phyloP scores from a whole-genome alignment of 2,113 vertebrate species.

The Odocoileus virginianus region DNA sequence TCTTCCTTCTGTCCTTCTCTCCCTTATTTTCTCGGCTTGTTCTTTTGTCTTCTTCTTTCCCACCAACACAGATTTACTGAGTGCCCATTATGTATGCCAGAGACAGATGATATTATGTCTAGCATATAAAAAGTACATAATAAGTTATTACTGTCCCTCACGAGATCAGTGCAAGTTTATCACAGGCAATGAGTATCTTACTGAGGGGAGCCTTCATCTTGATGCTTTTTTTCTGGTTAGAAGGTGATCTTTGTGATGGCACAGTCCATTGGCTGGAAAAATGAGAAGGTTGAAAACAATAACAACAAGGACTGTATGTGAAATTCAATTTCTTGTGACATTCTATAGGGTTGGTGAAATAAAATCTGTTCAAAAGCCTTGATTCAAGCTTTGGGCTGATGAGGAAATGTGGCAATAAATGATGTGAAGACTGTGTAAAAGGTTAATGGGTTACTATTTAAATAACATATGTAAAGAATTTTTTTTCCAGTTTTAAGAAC shows the following conservation, averaged over 20 bases:
- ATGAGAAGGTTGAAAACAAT: not conserved
- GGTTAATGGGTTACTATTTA: slow-evolving; percentile 73
- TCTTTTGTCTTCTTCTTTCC: not conserved
- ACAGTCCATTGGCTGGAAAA: not conserved
- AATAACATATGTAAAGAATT: slow-evolving; percentile 46
- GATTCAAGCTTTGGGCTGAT: slow-evolving; percentile 42
- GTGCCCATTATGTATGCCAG: not conserved
- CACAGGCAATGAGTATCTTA: not conserved
- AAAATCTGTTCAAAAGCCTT: not conserved
- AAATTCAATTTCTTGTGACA: not conserved
- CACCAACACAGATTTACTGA: not conserved
- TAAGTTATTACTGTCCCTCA: not conserved
- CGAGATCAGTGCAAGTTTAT: not conserved
- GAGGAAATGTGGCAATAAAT: slow-evolving; percentile 36
- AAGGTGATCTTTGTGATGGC: not conserved
- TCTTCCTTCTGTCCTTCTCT: not conserved
- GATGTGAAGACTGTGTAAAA: slow-evolving; percentile 62
- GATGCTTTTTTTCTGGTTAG: not conserved
- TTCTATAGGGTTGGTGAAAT: not conserved
- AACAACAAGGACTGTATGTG: not conserved
- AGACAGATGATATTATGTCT: not conserved
- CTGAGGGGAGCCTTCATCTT: not conserved
- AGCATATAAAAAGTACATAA: not conserved
- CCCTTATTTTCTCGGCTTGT: not conserved
- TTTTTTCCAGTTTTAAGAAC: slow-evolving; percentile 54